Evolutionary conservation across 2,888 invertebrate genomes (phyloP).

Genomic region (Drosophila demipolita): DNA sequence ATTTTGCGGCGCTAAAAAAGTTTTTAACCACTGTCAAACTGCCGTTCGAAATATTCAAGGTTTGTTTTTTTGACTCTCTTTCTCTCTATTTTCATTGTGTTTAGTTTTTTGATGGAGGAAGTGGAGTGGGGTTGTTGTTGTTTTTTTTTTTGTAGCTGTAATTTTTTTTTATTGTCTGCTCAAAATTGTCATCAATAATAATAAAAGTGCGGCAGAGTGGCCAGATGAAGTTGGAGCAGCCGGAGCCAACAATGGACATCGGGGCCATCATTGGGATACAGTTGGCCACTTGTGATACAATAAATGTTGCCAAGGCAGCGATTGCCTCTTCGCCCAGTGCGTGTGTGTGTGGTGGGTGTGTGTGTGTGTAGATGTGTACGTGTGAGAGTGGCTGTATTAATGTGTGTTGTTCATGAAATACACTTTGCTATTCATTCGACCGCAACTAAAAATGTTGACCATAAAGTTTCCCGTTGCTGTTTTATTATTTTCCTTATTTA

Average conservation of each 20-base stretch:
- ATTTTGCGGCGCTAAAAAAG: slow-evolving; percentile 36
- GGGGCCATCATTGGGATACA: slow-evolving; percentile 53
- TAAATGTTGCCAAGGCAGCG: slow-evolving; percentile 67
- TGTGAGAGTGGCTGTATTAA: slow-evolving; percentile 49
- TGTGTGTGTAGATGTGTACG: slow-evolving; percentile 21
- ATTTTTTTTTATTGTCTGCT: slow-evolving; percentile 78
- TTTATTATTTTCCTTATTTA: slow-evolving; percentile 67
- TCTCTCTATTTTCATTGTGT: slow-evolving; percentile 43
- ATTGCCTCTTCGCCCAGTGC: slow-evolving; percentile 26
- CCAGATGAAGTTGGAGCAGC: not conserved
- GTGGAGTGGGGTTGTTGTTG: slow-evolving; percentile 32
- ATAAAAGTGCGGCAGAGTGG: slow-evolving; percentile 67
- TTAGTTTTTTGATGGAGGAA: slow-evolving; percentile 30
- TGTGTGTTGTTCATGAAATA: slow-evolving; percentile 70
- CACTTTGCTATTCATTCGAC: slow-evolving; percentile 79
- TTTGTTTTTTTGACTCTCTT: not conserved
- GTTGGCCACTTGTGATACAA: slow-evolving; percentile 72
- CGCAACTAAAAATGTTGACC: slow-evolving; percentile 80
- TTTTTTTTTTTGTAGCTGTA: slow-evolving; percentile 22
- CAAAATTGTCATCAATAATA: slow-evolving; percentile 82
- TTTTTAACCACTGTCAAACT: slow-evolving; percentile 36
- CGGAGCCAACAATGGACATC: slow-evolving; percentile 53
- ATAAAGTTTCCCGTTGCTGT: slow-evolving; percentile 65
- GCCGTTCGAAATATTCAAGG: slow-evolving; percentile 4
- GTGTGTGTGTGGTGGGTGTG: not conserved